Percentiles rank a stretch among this genome's conserved stretches.
Conservation (phyloP, 2,113 vertebrate species). For the Alces alces region DNA sequence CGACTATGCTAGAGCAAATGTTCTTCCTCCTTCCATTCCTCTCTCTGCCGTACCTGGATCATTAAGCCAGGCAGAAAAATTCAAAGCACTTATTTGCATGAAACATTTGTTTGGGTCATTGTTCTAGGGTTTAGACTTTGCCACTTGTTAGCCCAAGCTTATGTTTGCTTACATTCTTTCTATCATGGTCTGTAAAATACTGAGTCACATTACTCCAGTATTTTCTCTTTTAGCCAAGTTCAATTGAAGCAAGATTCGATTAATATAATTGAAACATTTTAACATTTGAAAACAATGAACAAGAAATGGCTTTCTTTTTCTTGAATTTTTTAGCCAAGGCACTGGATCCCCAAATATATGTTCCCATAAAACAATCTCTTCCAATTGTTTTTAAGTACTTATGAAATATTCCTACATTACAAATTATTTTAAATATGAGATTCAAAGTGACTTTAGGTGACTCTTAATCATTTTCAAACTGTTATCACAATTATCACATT, state of each 20-base stretch:
- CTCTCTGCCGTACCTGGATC: background rate
- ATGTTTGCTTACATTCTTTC: background rate
- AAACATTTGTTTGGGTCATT: background rate
- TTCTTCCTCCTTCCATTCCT: background rate
- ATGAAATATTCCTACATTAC: background rate
- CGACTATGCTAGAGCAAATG: background rate
- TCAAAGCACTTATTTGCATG: background rate
- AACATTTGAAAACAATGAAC: background rate
- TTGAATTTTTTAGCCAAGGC: background rate
- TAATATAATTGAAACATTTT: background rate
- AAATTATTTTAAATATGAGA: conserved; percentile 20
- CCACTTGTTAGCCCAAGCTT: background rate
- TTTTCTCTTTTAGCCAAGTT: background rate
- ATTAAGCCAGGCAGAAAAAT: background rate
- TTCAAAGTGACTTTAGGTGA: background rate
- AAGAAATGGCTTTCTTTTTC: background rate
- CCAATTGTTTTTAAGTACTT: background rate
- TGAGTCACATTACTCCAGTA: background rate
- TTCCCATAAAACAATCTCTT: background rate
- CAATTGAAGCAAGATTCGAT: background rate
- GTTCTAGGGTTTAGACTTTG: background rate
- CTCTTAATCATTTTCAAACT: background rate
- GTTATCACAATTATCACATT: background rate
- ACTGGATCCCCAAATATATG: background rate
- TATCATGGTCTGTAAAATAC: background rate